Evolutionary conservation across 2,113 vertebrate species (phyloP), one percentile per base, ranked within the genome.

Genomic region (Strigops habroptila): DNA sequence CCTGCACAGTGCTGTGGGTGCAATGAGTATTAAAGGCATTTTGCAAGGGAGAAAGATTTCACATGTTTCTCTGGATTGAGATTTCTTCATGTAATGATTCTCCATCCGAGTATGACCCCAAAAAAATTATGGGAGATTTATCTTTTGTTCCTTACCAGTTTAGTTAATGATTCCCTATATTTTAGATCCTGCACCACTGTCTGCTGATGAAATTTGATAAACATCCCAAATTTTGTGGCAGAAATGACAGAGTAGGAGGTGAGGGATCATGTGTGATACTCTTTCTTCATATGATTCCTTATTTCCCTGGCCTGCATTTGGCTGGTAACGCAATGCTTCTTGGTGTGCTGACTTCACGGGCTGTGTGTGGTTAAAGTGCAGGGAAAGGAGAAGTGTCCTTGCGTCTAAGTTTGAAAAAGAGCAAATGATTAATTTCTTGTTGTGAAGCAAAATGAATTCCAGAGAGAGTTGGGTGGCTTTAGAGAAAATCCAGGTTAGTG

Each of bases 401-500:
- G 81, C 28, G 46, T 70, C 15, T 24, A 67, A 52, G 23, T 64
- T 67, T 68, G 55, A 49, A 93, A 93, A 82, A 82, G 37, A 23
- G 3, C 37, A 93, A 78, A 69, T 35, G 39, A 49, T 74, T 48
- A 48, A 24, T 94, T 84, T 85, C 30, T 57, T 60, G 14, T 74
- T 80, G 64, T 69, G 82, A 85, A 67, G 30, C 0, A 7, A 88
- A 75, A 52, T 73, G 41, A 74, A 33, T 86, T 75, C 88, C 69
- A 76, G 67, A 67, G 81, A 37, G 33, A 19, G n/a, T 18, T 77
- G 51, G 22, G 49, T 87, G 81, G 86, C 33, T 90, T 95, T 95
- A 91, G 60, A 86, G 67, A 94, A 90, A 93, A 94, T 92, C 53
- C 71, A 81, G n/a, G 43, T 74, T 77, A 83, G 53, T 68, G 15